phyloP scores from a whole-genome alignment of 2,113 vertebrate genomes.

The Pseudorhombus dupliciocellatus region DNA sequence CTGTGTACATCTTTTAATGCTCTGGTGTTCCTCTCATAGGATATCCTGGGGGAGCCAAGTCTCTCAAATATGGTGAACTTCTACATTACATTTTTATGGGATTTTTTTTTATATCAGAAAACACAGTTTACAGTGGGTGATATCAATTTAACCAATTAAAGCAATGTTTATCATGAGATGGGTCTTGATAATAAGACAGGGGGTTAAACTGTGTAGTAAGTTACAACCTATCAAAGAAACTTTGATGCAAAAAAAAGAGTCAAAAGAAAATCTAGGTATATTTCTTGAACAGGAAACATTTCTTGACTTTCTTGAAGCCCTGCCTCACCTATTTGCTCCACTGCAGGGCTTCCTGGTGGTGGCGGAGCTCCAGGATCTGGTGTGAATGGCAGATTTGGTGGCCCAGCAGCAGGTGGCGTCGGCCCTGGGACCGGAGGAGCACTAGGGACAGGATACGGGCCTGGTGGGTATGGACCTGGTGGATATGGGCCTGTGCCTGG shows the following conservation, averaged over 20 bases:
- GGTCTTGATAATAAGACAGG: neutral
- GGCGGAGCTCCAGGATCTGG: slow-evolving; percentile 48
- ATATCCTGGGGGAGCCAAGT: slow-evolving; percentile 52
- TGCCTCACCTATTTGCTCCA: neutral
- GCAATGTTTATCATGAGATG: neutral
- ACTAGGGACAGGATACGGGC: slow-evolving; percentile 59
- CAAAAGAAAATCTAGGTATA: neutral
- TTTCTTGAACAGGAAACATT: neutral
- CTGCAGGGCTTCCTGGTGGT: slow-evolving; percentile 50
- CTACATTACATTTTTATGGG: too few species aligned
- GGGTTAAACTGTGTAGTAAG: neutral
- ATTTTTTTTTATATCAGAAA: too few species aligned
- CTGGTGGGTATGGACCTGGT: slow-evolving; percentile 66
- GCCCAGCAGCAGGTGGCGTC: slow-evolving; percentile 38
- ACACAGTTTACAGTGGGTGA: neutral
- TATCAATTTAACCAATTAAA: neutral
- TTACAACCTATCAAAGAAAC: neutral
- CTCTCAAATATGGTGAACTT: slow-evolving; percentile 58
- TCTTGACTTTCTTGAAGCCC: neutral
- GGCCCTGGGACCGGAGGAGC: slow-evolving; percentile 55
- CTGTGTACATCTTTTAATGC: neutral
- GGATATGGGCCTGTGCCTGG: slow-evolving; percentile 31
- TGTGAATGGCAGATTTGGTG: slow-evolving; percentile 30
- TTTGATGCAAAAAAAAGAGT: neutral
- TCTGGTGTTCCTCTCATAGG: slow-evolving; percentile 37